Base-by-base conservation (phyloP, 1,140 invertebrate species). In the Drosophila truncata region DNA sequence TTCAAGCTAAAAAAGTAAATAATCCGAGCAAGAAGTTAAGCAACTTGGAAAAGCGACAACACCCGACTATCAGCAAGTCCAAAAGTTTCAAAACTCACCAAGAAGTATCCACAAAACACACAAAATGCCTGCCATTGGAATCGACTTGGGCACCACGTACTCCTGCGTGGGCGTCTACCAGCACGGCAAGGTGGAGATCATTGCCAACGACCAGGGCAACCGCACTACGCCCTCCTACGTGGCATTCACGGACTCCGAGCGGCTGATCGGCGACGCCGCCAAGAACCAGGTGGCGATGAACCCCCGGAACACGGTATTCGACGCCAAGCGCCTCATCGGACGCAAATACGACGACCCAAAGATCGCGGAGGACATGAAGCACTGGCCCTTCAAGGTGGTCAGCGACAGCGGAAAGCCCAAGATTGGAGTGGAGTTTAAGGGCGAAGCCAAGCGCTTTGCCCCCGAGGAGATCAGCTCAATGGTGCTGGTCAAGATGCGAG, bases 381-480 rank as follows among this genome's bases (percentile, higher is more conserved):
- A 96, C 71, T 96, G 96, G 96, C 96, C 96, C 3, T 96, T 96
- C 90, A 95, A 94, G 70, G 96, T 97, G 14, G 88, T 96, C 16
- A 96, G 93, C 79, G 95, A 96, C 23, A 88, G 91, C 44, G 93
- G 94, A 4, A 96, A 95, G 79, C 95, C 95, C 0, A 96, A 96
- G 80, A 96, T 97, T 54, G 94, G 96, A 75, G 95, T 96, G 1
- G 94, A 95, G 72, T 97, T 95, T 93, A 96, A 96, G 86, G 95
- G 95, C 0, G 96, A 97, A 82, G 87, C 76, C 3, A 97, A 97
- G 87, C 93, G 91, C 13, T 97, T 97, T 88, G 95, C 94, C 23
- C 95, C 96, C 5, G 96, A 97, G 93, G 96, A 97, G 93, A 95
- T 97, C 75, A 96, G 95, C 78, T 95, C 96, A 23, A 97, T 97